Conservation (phyloP, 2,888 invertebrate genomes). For the Pantelozetes paolii region DNA sequence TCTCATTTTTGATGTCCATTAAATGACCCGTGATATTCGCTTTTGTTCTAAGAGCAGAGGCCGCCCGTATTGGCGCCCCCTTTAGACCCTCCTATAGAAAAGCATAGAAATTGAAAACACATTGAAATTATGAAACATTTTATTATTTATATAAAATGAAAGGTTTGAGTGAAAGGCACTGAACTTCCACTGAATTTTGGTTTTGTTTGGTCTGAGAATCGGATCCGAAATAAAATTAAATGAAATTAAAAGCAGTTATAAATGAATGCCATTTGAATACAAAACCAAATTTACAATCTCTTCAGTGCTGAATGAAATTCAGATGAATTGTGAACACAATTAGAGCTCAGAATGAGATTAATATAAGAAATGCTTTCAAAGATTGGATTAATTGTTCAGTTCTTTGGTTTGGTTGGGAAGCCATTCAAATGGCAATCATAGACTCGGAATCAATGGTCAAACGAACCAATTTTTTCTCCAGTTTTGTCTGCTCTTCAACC, state of each 20-base stretch:
- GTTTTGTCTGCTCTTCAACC: slow-evolving; percentile 93
- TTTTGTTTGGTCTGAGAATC: background rate
- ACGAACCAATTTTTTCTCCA: slow-evolving; percentile 91
- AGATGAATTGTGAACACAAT: background rate
- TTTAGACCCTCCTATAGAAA: background rate
- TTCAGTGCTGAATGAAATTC: background rate
- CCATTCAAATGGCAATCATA: slow-evolving; percentile 35
- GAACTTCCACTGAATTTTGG: background rate
- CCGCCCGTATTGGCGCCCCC: background rate
- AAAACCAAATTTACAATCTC: background rate
- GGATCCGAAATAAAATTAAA: background rate
- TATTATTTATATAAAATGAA: slow-evolving; percentile 28
- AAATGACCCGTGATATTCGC: slow-evolving; percentile 18
- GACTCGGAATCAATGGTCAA: slow-evolving; percentile 18
- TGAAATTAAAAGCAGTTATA: background rate
- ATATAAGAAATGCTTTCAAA: no score
- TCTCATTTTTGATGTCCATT: background rate
- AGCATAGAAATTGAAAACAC: background rate
- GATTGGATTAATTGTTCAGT: slow-evolving; percentile 4
- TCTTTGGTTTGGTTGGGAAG: background rate
- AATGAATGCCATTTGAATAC: slow-evolving; percentile 13
- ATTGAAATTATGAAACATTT: background rate
- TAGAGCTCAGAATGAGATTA: background rate
- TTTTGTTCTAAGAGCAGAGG: background rate
- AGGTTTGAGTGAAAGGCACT: slow-evolving; percentile 23